Base-by-base conservation (phyloP, 2,113 vertebrate genomes). In the Mionectes macconnelli region DNA sequence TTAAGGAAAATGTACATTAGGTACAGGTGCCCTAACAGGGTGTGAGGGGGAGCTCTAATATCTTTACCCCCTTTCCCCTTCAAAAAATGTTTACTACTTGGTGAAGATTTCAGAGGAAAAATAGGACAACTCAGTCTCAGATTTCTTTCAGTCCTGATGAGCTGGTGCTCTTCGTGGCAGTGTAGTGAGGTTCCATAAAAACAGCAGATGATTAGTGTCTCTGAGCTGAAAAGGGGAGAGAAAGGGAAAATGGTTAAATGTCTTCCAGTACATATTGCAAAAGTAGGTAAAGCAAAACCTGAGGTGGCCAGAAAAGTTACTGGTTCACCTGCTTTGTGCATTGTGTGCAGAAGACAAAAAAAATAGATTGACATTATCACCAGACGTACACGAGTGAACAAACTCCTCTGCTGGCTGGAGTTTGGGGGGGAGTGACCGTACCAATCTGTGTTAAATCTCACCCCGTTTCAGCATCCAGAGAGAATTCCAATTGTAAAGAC, bases 151-250 rank as follows among this genome's bases (percentile, higher is more conserved):
- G 96, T 97, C 97, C 97, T 97, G 97, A 96, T 79, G 97, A 96
- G 97, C 96, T 96, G 97, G 87, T 96, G 97, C 77, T 97, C 92
- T 97, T 97, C 93, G 94, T 98, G 97, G 98, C 97, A 94, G 97
- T 98, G 97, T 94, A 96, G 91, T 93, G 95, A 96, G 97, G 91
- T 97, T 97, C 97, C 96, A 85, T 93, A 98, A 97, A 94, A 97
- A 98, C 98, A 99, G 98, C 98, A 97, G 97, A 94, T 98, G 98
- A 98, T 98, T 98, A 99, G 97, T 97, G 98, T 97, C 97, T 99
- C 98, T 95, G 98, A 96, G 97, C 99, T 99, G 98, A 96, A 98
- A 98, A 98, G 98, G 91, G 98, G 95, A 96, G 96, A 96, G 96
- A 97, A 98, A 90, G 97, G 92, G 95, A 97, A 91, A 94, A 94